phyloP scores from a whole-genome alignment of 2,797 vertebrate genomes.

The Alosa sapidissima region DNA sequence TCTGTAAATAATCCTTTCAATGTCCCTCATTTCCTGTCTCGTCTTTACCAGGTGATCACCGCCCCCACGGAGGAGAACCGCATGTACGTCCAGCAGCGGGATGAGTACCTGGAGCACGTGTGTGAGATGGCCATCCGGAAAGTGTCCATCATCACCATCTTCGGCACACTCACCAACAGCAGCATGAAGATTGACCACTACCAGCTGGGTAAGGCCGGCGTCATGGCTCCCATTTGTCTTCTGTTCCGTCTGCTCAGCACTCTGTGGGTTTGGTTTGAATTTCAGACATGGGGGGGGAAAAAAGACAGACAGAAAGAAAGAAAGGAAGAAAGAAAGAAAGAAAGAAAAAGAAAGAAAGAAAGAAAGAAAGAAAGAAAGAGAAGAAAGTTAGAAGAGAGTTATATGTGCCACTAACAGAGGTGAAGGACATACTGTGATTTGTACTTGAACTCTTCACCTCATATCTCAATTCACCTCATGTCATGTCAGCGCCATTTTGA shows the following conservation, averaged over 20 bases:
- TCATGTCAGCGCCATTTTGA: no score
- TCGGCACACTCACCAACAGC: slow-evolving; percentile 90
- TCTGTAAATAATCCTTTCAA: background rate
- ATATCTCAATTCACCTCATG: no score
- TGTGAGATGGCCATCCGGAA: slow-evolving; percentile 99
- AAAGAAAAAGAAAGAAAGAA: background rate
- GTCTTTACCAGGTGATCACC: slow-evolving; percentile 83
- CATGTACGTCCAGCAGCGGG: slow-evolving; percentile 94
- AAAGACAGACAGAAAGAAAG: background rate
- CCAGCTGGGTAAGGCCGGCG: slow-evolving; percentile 84
- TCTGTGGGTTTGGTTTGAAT: background rate
- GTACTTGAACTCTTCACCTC: background rate
- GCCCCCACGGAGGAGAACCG: slow-evolving; percentile 83
- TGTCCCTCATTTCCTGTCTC: background rate
- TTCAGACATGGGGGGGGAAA: background rate
- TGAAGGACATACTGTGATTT: background rate
- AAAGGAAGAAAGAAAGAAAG: background rate
- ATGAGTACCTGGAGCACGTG: slow-evolving; percentile 95
- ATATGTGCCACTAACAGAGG: background rate
- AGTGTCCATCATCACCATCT: slow-evolving; percentile 93
- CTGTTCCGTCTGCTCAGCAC: background rate
- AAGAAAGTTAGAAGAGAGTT: background rate
- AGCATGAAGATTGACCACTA: slow-evolving; percentile 99
- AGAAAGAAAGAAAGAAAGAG: background rate
- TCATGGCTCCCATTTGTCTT: background rate